Conservation (phyloP, 2,888 invertebrate genomes). For the Clepsis dumicolana region DNA sequence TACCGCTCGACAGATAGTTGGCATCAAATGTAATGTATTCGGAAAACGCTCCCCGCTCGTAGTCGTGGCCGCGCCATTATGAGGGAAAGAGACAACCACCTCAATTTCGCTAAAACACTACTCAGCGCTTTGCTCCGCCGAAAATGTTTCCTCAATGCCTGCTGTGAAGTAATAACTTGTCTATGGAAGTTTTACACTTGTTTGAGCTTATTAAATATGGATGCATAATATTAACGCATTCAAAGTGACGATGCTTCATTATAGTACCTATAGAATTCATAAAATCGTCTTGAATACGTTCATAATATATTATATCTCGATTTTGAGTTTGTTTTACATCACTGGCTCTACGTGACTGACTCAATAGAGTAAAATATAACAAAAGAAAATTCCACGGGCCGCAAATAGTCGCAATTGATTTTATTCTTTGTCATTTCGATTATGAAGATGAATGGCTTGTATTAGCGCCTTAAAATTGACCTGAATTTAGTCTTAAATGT, state of each 20-base stretch:
- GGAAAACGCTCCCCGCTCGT: too few relatives aligned
- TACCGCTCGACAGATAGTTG: too few relatives aligned
- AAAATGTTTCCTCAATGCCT: constrained; percentile 38
- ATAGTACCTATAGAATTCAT: too few relatives aligned
- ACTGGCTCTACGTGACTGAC: background rate
- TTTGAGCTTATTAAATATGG: too few relatives aligned
- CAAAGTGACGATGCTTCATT: too few relatives aligned
- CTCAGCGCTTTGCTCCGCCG: constrained; percentile 40
- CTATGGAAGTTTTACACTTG: too few relatives aligned
- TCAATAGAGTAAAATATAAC: background rate
- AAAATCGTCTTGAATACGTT: too few relatives aligned
- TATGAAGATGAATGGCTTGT: constrained; percentile 22
- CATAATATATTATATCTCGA: too few relatives aligned
- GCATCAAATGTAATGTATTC: too few relatives aligned
- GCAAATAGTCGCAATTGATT: background rate
- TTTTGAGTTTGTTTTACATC: background rate
- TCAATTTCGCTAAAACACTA: constrained; percentile 50
- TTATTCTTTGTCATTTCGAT: constrained; percentile 12
- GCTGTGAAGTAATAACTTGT: constrained; percentile 1
- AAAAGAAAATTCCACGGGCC: background rate
- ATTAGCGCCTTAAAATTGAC: constrained; percentile 32
- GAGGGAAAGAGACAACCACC: constrained; percentile 48
- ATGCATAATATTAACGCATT: too few relatives aligned
- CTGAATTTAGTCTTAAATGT: constrained; percentile 37
- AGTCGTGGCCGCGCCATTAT: constrained; percentile 8